phyloP scores from a whole-genome alignment of 2,113 vertebrate genomes.

The Melanerpes aurifrons region DNA sequence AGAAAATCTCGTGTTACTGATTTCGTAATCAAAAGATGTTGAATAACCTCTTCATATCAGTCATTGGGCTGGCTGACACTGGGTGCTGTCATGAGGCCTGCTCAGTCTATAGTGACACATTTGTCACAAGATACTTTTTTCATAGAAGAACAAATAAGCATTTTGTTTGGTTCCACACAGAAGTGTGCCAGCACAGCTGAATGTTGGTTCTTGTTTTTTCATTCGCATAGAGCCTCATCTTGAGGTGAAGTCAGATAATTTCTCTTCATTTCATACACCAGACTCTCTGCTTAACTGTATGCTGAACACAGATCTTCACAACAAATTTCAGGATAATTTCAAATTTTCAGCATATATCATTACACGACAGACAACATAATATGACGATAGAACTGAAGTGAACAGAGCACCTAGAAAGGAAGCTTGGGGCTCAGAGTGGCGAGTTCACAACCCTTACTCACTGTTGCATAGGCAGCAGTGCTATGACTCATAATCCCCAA shows the following conservation, averaged over 20 bases:
- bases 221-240: not conserved
- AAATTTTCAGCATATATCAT: not conserved
- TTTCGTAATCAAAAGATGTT: not conserved
- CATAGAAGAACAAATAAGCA: not conserved
- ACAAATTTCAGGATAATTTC: not conserved
- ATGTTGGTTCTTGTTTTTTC: not conserved
- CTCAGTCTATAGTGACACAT: not conserved
- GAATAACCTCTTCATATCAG: not conserved
- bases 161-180: not conserved
- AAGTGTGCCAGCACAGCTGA: not conserved
- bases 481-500: accelerated
- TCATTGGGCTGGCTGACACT: not conserved
- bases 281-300: accelerated
- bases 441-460: not conserved
- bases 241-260: not conserved
- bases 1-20: not conserved
- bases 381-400: not conserved
- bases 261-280: not conserved
- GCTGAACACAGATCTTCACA: not conserved
- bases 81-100: not conserved
- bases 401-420: not conserved
- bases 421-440: not conserved
- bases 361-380: not conserved
- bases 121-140: not conserved
- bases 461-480: not conserved